Evolutionary conservation across 2,797 vertebrate species (phyloP), one percentile per base, ranked within the genome.

Genomic region (Semaprochilodus insignis): DNA sequence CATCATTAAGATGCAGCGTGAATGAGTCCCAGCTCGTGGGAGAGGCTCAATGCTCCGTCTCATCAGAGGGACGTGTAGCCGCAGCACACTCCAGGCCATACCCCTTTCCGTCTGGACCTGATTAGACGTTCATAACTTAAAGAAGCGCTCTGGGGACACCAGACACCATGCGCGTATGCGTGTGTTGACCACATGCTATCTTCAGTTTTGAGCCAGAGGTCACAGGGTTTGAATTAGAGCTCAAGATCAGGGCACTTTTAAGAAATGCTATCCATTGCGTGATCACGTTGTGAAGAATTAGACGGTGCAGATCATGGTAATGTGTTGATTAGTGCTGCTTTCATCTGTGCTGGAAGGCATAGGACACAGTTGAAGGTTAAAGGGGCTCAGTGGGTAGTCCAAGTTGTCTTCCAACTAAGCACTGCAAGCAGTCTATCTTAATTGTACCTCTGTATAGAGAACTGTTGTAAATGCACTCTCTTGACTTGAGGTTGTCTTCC

Each of bases 1-100:
- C 69, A 57, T 71, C 52, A 63, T 87, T 87, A 84, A 44, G 36
- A 85, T 85, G 80, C 77, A n/a, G 51, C 60, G 23, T 16, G 57
- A 67, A 78, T 75, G 63, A 85, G 76, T 23, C 15, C 19, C 74
- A 51, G 77, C 72, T 63, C 66, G 31, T 21, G 25, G 54, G 67
- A 44, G 36, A 10, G 27, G 14, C 40, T n/a, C 65, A 57, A 8
- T 31, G 67, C 66, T 15, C 25, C 36, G 16, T 40, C 48, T 77
- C 70, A 82, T 87, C 65, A 77, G 78, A 75, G 60, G 51, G 16
- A 74, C 52, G 5, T 78, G 79, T 63, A 21, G 73, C 67, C 21
- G n/a, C 60, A 62, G n/a, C n/a, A 71, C 34, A 69, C 55, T 70
- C 23, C n/a, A 80, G 67, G 48, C 57, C 40, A 17, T 2, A 71